Base-by-base conservation (phyloP, 2,888 invertebrate genomes). In the Cylindroiulus punctatus region DNA sequence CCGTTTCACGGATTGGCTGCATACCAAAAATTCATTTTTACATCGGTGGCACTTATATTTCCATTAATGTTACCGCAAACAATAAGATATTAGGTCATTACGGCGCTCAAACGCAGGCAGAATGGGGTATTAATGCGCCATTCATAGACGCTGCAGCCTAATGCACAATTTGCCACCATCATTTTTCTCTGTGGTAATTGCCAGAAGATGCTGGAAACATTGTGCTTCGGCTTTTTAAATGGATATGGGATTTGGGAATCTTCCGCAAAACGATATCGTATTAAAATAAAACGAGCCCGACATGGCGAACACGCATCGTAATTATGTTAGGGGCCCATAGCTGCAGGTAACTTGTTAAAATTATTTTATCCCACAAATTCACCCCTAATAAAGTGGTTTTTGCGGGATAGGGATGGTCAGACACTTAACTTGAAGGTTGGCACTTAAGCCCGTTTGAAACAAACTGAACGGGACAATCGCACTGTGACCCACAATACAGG, bases 11-110 rank as follows among this genome's bases (percentile, higher is more conserved):
- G 76, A 76, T 76, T 76, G 76, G 76, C 76, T 76, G 76, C 76
- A 76, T 76, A 76, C 76, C 76, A 76, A 76, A 76, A 76, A 76
- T 76, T 30, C 14, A 76, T 76, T 76, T 76, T 76, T 76, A 76
- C 76, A 76, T 76, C 14, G 76, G 14, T 26, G 76, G 30, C 30
- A 76, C 76, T 76, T 76, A 76, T 76, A 76, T 76, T 76, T 76
- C 76, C 76, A 76, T 76, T 76, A 76, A 76, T 76, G 76, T 76
- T 76, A 76, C 76, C 76, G 30, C 76, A 76, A 76, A 76, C 76
- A 76, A 76, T 76, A 76, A 76, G 76, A 76, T 76, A 76, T 76
- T 76, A 76, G 76, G 76, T 30, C 76, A 76, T 76, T 76, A 76
- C 76, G 30, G 30, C 1, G 30, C 76, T 76, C 76, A 30, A 76